Percentiles rank a stretch among this genome's conserved stretches.
phyloP scores from a whole-genome alignment of 2,888 invertebrate species.

The Dynastes tityus region DNA sequence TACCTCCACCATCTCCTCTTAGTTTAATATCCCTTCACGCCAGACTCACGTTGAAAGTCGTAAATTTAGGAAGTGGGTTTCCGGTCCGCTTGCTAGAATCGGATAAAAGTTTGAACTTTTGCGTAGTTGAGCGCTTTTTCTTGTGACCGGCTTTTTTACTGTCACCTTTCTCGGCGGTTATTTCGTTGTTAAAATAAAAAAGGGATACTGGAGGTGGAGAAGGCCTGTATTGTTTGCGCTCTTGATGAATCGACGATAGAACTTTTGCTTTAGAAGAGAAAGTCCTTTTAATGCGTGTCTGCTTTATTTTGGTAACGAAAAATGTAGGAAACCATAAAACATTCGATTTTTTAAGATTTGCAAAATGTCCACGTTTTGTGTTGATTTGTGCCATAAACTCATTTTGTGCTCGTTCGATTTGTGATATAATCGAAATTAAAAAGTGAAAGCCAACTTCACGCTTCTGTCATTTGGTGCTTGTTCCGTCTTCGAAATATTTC shows the following conservation, averaged over 20 bases:
- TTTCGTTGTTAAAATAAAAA: constrained; percentile 28
- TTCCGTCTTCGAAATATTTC: too few relatives aligned
- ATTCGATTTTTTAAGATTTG: too few relatives aligned
- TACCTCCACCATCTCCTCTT: constrained; percentile 1
- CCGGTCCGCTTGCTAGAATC: constrained; percentile 35
- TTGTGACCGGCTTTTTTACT: constrained; percentile 33
- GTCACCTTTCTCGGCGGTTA: constrained; percentile 19
- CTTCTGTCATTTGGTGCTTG: too few relatives aligned
- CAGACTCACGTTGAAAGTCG: constrained; percentile 18
- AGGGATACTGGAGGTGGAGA: not conserved
- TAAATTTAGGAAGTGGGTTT: constrained; percentile 42
- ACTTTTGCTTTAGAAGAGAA: constrained; percentile 19
- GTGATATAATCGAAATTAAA: too few relatives aligned
- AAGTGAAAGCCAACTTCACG: too few relatives aligned
- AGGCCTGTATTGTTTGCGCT: constrained; percentile 22
- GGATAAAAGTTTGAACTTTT: constrained; percentile 38
- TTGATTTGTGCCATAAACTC: too few relatives aligned
- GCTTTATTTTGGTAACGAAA: too few relatives aligned
- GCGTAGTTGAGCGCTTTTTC: constrained; percentile 34
- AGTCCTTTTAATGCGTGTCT: not conserved
- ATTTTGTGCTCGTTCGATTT: too few relatives aligned
- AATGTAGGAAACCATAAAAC: too few relatives aligned
- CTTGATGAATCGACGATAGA: constrained; percentile 27
- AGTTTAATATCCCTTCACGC: not conserved
- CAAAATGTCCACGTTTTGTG: too few relatives aligned